Evolutionary conservation across 2,113 vertebrate species (phyloP).

Genomic region (Platycercus adscitus): DNA sequence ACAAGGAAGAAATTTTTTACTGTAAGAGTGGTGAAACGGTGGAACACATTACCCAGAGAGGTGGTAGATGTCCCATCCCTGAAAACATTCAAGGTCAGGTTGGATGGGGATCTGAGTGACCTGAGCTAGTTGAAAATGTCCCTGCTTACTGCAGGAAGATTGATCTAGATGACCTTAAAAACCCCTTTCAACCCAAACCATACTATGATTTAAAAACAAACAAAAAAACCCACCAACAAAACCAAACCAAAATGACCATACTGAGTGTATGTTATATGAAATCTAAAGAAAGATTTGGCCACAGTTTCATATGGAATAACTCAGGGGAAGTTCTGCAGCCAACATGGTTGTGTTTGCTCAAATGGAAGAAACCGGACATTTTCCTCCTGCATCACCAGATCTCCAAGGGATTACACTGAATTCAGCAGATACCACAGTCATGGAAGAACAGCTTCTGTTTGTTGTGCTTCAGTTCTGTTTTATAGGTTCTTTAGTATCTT

Average conservation of each 20-base stretch:
- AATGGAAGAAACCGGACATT: neutral
- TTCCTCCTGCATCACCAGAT: neutral
- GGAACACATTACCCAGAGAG: neutral
- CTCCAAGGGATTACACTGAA: neutral
- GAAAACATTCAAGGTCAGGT: neutral
- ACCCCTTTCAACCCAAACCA: neutral
- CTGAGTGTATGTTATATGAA: neutral
- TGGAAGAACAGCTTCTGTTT: neutral
- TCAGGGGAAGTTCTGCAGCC: neutral
- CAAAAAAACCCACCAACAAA: neutral
- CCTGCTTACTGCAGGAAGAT: neutral
- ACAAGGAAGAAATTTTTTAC: neutral
- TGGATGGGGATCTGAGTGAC: neutral
- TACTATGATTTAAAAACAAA: neutral
- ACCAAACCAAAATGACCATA: neutral
- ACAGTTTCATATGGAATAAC: neutral
- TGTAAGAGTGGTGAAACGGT: neutral
- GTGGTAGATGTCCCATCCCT: neutral
- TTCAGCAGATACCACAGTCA: neutral
- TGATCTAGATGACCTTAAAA: neutral
- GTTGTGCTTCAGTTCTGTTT: neutral
- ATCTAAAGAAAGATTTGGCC: neutral
- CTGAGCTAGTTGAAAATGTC: neutral
- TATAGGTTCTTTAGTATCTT: neutral
- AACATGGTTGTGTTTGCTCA: neutral